A percentile compares a stretch with the other conserved stretches of the same genome.
Evolutionary conservation across 2,113 vertebrate species (phyloP).

Genomic region (Pelvicachromis taeniatus): DNA sequence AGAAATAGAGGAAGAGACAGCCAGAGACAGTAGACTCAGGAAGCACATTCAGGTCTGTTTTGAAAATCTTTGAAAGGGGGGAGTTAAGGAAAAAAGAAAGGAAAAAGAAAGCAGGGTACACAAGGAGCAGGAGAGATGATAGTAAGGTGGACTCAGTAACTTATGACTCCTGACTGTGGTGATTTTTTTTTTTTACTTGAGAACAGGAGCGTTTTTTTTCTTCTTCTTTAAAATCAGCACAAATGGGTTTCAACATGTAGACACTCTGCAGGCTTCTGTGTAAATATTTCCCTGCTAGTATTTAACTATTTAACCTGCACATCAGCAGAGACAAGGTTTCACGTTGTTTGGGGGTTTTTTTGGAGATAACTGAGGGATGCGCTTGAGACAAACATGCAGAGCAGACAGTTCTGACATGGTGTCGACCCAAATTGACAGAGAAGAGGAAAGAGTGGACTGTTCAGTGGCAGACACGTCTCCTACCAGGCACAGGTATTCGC

Average conservation of each 20-base stretch:
- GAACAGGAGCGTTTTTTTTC: slow-evolving; percentile 6
- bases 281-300: neutral
- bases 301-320: neutral
- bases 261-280: slow-evolving; percentile 18
- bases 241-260: slow-evolving; percentile 43
- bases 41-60: slow-evolving; percentile 28
- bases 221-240: neutral
- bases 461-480: slow-evolving; percentile 56
- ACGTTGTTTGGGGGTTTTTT: neutral
- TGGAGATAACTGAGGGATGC: slow-evolving; percentile 51
- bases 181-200: slow-evolving; percentile 27
- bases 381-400: slow-evolving; percentile 52
- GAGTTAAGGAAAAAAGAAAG: neutral
- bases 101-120: neutral
- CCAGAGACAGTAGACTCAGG: slow-evolving; percentile 46
- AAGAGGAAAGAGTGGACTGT: slow-evolving; percentile 59
- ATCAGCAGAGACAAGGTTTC: slow-evolving; percentile 18
- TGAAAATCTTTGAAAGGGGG: neutral
- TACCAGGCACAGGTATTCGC: slow-evolving; percentile 64
- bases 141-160: slow-evolving; percentile 39
- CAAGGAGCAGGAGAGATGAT: neutral
- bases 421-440: slow-evolving; percentile 67
- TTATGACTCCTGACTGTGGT: slow-evolving; percentile 34
- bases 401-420: slow-evolving; percentile 65
- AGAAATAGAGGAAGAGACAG: slow-evolving; percentile 40